These are phyloP conservation scores for Siphonodentalium dalli DNA, from an alignment of 2,888 invertebrate genomes.

Conservation along the genomic window DNA sequence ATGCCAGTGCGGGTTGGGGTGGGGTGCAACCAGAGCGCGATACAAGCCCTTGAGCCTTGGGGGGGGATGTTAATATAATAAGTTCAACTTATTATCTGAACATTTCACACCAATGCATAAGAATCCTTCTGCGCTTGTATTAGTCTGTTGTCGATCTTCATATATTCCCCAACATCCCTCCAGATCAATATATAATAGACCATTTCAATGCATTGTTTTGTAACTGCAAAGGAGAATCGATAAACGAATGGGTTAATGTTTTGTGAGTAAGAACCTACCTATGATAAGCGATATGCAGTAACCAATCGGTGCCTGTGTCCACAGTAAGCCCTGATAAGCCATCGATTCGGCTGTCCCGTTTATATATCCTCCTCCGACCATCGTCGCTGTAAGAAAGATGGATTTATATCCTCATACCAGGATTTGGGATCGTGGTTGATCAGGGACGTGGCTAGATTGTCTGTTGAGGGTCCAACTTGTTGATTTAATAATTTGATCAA, in stretches of 20 bases:
- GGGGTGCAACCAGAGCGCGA: too few species aligned
- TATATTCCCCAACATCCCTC: too few species aligned
- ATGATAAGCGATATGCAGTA: constrained; percentile 30
- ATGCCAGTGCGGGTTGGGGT: too few species aligned
- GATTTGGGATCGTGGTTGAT: background rate
- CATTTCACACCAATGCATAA: too few species aligned
- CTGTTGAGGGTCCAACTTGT: background rate
- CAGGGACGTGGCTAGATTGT: background rate
- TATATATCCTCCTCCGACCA: constrained; percentile 38
- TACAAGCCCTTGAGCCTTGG: too few species aligned
- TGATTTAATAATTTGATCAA: background rate
- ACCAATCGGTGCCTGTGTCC: constrained; percentile 34
- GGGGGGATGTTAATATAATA: too few species aligned
- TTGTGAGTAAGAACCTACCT: constrained; percentile 25
- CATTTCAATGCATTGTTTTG: too few species aligned
- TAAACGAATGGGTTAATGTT: background rate
- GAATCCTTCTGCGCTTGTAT: too few species aligned
- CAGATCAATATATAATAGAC: too few species aligned
- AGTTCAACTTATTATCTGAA: too few species aligned
- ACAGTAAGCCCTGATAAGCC: constrained; percentile 28
- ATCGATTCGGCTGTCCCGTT: constrained; percentile 37
- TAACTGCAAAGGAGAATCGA: background rate
- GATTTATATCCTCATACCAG: background rate
- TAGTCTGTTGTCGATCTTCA: too few species aligned
- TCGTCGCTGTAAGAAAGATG: constrained; percentile 27